Base-by-base conservation (phyloP, 2,888 invertebrate genomes). In the Sisyra nigra region DNA sequence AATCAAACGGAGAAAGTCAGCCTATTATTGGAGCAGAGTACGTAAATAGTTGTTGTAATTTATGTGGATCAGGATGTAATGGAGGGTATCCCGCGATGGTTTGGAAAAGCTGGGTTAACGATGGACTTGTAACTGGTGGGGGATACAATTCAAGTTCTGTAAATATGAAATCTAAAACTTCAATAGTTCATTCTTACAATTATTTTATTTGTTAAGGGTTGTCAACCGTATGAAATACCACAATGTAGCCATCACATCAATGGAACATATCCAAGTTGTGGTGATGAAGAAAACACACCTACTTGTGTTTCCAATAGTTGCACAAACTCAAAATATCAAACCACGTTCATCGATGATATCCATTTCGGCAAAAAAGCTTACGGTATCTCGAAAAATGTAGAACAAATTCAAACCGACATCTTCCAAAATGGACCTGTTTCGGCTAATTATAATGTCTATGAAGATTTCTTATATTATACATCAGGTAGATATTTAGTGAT, bases 181-280 rank as follows among this genome's bases (percentile, higher is more conserved):
- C n/a, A n/a, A n/a, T n/a, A n/a, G n/a, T n/a, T n/a, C n/a, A n/a
- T n/a, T n/a, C n/a, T n/a, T n/a, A n/a, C n/a, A n/a, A n/a, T n/a
- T n/a, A n/a, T n/a, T n/a, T n/a, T n/a, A n/a, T n/a, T n/a, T n/a
- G n/a, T n/a, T 39, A 11, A 72, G 69, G 92, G 93, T 9, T 94
- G 94, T 63, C 73, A 75, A 50, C 91, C 92, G 0, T 93, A 93
- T 58, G 76, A 74, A 55, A 81, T 93, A 49, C 65, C 74, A 6
- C 83, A 88, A 0, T 93, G 93, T 59, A 91, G 92, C 58, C 93
- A 93, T 60, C 92, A 93, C 60, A 78, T 81, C 1, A 80, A 80
- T 44, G 91, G 91, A 1, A 71, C 76, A 40, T 69, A 84, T 40
- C 71, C 78, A 51, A 67, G 80, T 0, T 88, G 87, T 60, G 24